phyloP scores from a whole-genome alignment of 2,113 vertebrate species.

The Zosterops lateralis region DNA sequence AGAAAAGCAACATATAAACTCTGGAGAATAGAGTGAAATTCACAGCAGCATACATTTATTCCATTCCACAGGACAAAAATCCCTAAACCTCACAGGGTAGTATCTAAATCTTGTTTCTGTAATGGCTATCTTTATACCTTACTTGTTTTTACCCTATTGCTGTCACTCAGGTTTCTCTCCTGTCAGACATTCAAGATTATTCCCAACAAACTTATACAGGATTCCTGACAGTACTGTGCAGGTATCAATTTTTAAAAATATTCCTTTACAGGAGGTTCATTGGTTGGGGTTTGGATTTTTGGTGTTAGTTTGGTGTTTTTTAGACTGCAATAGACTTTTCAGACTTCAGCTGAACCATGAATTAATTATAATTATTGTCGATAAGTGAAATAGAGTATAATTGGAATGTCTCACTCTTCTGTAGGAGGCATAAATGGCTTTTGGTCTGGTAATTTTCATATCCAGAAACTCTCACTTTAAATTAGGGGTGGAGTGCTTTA shows the following conservation, averaged over 20 bases:
- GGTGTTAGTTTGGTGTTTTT: neutral
- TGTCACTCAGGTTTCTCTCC: neutral
- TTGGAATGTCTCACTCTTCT: neutral
- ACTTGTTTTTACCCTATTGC: neutral
- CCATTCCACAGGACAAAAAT: neutral
- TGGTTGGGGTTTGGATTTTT: neutral
- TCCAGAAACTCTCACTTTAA: neutral
- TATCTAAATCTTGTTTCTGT: neutral
- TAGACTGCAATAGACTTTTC: neutral
- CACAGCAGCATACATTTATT: neutral
- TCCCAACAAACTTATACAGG: neutral
- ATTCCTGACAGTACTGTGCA: neutral
- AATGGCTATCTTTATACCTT: neutral
- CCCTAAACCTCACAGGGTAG: neutral
- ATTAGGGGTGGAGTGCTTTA: neutral
- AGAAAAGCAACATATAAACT: neutral
- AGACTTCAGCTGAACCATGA: neutral
- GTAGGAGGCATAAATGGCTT: neutral
- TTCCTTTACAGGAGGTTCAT: neutral
- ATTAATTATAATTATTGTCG: neutral
- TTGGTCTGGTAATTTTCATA: neutral
- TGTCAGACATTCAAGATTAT: neutral
- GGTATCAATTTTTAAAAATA: neutral
- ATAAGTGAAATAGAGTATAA: neutral
- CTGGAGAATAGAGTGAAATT: neutral